Evolutionary conservation across 2,888 invertebrate genomes (phyloP).

Genomic region (Himalopsyche kuldschensis): DNA sequence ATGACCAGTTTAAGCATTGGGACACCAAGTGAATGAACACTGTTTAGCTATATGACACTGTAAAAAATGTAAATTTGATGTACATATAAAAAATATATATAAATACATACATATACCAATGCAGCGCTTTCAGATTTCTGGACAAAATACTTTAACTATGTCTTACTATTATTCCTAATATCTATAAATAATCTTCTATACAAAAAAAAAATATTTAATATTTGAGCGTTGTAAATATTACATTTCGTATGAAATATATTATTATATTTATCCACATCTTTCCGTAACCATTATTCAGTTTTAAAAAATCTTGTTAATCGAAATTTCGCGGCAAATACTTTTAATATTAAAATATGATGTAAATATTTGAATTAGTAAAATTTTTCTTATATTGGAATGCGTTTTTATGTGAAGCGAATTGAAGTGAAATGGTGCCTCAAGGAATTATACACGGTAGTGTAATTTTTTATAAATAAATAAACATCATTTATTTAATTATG

Average conservation of each 20-base stretch:
- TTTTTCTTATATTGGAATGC: background rate
- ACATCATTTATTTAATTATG: background rate
- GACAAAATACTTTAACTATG: background rate
- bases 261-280: background rate
- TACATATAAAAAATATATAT: background rate
- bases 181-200: background rate
- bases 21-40: background rate
- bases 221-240: background rate
- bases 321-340: no score
- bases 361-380: background rate
- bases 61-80: background rate
- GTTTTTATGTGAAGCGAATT: background rate
- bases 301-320: no score
- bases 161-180: background rate
- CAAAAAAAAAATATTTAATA: background rate
- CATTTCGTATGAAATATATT: background rate
- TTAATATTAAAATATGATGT: background rate
- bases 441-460: slow-evolving; percentile 21
- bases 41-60: background rate
- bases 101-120: background rate
- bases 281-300: no score
- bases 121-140: background rate
- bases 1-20: background rate
- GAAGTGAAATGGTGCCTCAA: slow-evolving; percentile 19
- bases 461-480: background rate